Percentiles rank a stretch among this genome's conserved stretches.
Conservation (phyloP, 2,113 vertebrate species). For the Bagarius yarrelli region DNA sequence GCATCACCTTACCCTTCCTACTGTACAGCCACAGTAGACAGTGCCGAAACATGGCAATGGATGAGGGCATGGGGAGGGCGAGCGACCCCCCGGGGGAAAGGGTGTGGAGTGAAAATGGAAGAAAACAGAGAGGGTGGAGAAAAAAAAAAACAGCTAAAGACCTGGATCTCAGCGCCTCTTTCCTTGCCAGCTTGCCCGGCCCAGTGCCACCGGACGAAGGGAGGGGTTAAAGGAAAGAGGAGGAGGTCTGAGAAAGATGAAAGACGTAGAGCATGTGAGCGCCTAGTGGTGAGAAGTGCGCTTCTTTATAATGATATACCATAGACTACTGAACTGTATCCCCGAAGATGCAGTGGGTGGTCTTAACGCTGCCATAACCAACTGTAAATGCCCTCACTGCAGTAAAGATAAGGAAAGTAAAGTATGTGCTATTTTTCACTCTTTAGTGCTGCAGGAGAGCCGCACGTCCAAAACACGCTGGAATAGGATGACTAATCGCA, state of each 20-base stretch:
- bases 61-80: constrained; percentile 89
- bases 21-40: constrained; percentile 98
- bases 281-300: constrained; percentile 16
- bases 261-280: constrained; percentile 22
- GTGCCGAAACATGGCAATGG: constrained; percentile 97
- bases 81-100: constrained; percentile 53
- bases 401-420: not conserved
- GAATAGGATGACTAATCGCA: constrained; percentile 31
- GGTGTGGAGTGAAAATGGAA: constrained; percentile 48
- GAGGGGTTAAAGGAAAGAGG: constrained; percentile 24
- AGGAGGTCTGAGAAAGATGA: constrained; percentile 25
- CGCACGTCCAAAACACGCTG: not conserved
- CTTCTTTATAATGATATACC: constrained; percentile 13
- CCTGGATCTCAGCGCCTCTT: constrained; percentile 41
- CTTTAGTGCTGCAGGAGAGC: constrained; percentile 7
- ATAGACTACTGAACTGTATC: not conserved
- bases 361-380: not conserved
- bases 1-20: constrained; percentile 92
- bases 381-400: not conserved
- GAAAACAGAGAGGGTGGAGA: constrained; percentile 43
- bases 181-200: constrained; percentile 35
- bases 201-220: constrained; percentile 11
- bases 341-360: not conserved
- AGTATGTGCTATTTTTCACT: not conserved
- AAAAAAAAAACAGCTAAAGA: constrained; percentile 46